Percentiles rank a stretch among this genome's conserved stretches.
These are phyloP conservation scores for Drosophila sordidapex DNA, from an alignment of 2,888 invertebrate genomes.

Conservation along the genomic window DNA sequence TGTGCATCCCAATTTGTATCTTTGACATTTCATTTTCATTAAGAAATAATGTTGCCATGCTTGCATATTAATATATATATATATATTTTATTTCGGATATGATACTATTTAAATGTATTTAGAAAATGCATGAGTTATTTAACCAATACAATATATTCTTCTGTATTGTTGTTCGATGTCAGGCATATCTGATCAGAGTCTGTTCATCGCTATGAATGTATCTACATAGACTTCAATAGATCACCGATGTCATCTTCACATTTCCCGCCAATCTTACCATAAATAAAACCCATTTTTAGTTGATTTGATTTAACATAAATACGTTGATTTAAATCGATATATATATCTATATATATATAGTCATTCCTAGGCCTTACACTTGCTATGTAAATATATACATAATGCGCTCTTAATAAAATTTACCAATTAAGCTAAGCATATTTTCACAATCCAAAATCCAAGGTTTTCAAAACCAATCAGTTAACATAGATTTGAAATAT, in stretches of 20 bases:
- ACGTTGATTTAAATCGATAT: constrained; percentile 14
- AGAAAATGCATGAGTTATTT: neutral
- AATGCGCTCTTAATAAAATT: neutral
- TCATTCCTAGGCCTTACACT: constrained; percentile 6
- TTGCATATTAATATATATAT: neutral
- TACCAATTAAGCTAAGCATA: neutral
- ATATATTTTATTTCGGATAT: neutral
- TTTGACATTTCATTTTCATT: neutral
- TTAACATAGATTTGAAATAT: neutral
- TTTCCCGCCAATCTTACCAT: neutral
- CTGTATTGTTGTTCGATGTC: neutral
- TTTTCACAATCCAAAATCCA: constrained; percentile 3
- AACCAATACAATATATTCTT: neutral
- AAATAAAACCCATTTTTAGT: constrained; percentile 15
- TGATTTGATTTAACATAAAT: constrained; percentile 11
- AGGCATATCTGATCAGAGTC: neutral
- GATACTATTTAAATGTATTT: neutral
- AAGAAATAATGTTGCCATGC: too few relatives aligned
- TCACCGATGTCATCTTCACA: neutral
- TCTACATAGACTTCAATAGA: neutral
- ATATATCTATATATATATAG: neutral
- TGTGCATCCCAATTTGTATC: neutral
- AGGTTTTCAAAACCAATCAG: neutral
- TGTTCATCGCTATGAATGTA: neutral
- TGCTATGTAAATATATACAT: constrained; percentile 16